Conservation (phyloP, 2,797 vertebrate genomes). For the Spinus pinus region DNA sequence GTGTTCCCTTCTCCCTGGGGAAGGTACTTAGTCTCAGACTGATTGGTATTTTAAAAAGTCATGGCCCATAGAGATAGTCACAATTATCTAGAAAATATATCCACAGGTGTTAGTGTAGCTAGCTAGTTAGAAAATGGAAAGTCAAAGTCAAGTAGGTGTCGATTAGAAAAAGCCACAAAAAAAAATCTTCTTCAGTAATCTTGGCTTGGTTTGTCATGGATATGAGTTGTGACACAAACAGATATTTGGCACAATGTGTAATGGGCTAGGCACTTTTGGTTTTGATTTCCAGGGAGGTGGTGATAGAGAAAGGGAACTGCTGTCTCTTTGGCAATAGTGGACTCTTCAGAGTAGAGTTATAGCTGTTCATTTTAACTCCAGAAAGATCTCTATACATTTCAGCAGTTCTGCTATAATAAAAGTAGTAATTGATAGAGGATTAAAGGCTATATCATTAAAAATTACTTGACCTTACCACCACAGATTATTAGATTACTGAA, state of each 20-base stretch:
- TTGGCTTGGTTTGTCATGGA: neutral
- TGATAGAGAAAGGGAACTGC: neutral
- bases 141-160: neutral
- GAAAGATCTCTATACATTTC: neutral
- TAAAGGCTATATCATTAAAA: neutral
- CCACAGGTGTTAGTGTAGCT: neutral
- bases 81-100: neutral
- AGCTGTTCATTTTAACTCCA: neutral
- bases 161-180: neutral
- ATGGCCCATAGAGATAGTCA: neutral
- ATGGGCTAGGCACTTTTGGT: neutral
- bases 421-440: neutral
- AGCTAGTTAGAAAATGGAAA: neutral
- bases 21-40: neutral
- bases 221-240: neutral
- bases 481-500: neutral
- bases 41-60: neutral
- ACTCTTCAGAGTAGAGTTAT: neutral
- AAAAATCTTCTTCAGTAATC: neutral
- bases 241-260: neutral
- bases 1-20: neutral
- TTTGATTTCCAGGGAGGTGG: neutral
- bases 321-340: neutral
- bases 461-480: neutral
- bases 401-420: neutral